Evolutionary conservation across 2,797 vertebrate species (phyloP).

Genomic region (Gallinago stenura): DNA sequence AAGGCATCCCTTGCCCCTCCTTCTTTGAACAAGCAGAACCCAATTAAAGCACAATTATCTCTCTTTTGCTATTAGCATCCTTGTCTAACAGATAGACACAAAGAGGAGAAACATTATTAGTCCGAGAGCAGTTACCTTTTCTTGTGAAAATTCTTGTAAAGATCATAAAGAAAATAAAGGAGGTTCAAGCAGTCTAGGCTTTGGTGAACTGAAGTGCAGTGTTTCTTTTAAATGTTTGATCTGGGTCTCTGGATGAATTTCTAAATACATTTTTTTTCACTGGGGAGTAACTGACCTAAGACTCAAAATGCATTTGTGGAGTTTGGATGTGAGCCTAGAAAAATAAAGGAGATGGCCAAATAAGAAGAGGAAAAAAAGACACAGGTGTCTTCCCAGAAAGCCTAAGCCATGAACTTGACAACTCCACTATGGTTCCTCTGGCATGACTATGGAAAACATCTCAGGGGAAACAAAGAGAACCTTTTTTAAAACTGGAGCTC

Average conservation of each 20-base stretch:
- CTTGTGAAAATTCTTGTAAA: constrained; percentile 41
- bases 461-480: background rate
- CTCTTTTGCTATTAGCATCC: constrained; percentile 20
- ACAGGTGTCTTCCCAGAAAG: constrained; percentile 6
- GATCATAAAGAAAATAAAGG: background rate
- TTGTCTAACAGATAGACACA: background rate
- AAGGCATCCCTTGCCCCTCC: constrained; percentile 54
- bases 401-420: background rate
- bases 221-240: background rate
- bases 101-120: background rate
- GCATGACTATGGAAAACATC: background rate
- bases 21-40: constrained; percentile 64
- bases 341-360: background rate
- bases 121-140: background rate
- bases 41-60: constrained; percentile 67
- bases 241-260: background rate
- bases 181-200: background rate
- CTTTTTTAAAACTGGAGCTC: background rate
- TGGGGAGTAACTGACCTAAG: constrained; percentile 4
- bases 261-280: background rate
- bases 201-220: background rate
- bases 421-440: background rate
- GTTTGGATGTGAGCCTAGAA: constrained; percentile 36
- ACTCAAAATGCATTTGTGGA: background rate
- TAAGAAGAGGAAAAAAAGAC: background rate